Evolutionary conservation across 2,888 invertebrate genomes (phyloP), one percentile per base, ranked within the genome.

Genomic region (Petrolisthes cinctipes): DNA sequence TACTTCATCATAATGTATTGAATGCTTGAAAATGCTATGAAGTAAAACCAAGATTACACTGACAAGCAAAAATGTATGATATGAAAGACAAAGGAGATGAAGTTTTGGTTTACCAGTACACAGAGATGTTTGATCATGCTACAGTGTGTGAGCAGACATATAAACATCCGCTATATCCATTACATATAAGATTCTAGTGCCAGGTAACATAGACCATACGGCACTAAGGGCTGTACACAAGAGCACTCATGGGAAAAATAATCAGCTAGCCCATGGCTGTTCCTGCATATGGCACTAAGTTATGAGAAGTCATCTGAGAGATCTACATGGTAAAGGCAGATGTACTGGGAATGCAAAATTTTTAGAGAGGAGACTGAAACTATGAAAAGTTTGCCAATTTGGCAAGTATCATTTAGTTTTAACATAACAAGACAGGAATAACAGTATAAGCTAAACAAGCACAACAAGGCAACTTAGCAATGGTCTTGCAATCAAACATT

Each of bases 401-500:
- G 37, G 37, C 37, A 37, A 37, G 37, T 37, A 37, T 71, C 20
- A n/a, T 71, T 71, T 71, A 71, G 71, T 71, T 71, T n/a, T 20
- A 71, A 71, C 71, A 71, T 71, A 71, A 0, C 71, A 71, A 71
- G 17, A 71, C 71, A 71, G 17, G 11, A 61, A 71, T 20, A 71
- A 71, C 71, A 71, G 20, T 11, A 17, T 6, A 71, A 71, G 71
- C 71, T n/a, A n/a, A 71, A 71, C 17, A 71, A 71, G 71, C 71
- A 71, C 71, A 71, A 71, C 14, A 71, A 71, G 20, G 71, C 71
- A 71, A n/a, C 71, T 71, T 14, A 71, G 71, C 71, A 71, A 6
- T 71, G 71, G 71, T 71, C 71, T 71, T 11, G 71, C 82, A 76
- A 82, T 82, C 83, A 85, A 85, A 56, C 68, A 76, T 51, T 81